Evolutionary conservation across 1,140 invertebrate species (phyloP), one percentile per base, ranked within the genome.

Genomic region (Polypedilum pembai): DNA sequence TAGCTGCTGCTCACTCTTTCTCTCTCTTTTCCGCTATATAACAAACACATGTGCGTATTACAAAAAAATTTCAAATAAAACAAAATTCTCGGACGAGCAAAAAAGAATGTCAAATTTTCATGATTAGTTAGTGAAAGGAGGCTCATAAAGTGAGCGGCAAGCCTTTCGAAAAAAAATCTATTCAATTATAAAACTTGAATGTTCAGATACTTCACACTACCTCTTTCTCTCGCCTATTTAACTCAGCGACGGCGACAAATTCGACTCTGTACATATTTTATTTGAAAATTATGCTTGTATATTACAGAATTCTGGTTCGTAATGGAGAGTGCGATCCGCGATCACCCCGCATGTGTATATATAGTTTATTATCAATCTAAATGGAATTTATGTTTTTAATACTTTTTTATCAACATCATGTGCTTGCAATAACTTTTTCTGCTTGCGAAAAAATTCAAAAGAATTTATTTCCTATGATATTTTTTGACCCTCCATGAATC

Each of bases 401-500:
- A 33, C 24, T 33, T 33, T n/a, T 33, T 33, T 33, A 33, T 33
- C 24, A n/a, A 10, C 8, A n/a, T 56, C 45, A 56, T 56, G 45
- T 56, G 45, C 45, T 56, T n/a, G 45, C 45, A 56, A 56, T 56
- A 56, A 56, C 15, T 56, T 15, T 56, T 56, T n/a, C 45, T 33
- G 24, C 24, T 33, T 3, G 5, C 24, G 5, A 33, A 33, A 33
- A 33, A 33, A 33, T 1, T 5, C 24, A 33, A 33, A 33, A 33
- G 24, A 33, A 33, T 33, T 33, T 33, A 5, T 33, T 33, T 33
- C 5, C 4, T 56, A 56, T 45, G 8, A 56, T 56, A 12, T 56
- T 56, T 56, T 56, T 56, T 56, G 45, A 56, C 45, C 12, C 45
- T 56, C 45, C 45, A n/a, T 56, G 45, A 56, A 56, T 56, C 45